Conservation (phyloP, 2,797 vertebrate species). For the Triplophysa yarkandensis region DNA sequence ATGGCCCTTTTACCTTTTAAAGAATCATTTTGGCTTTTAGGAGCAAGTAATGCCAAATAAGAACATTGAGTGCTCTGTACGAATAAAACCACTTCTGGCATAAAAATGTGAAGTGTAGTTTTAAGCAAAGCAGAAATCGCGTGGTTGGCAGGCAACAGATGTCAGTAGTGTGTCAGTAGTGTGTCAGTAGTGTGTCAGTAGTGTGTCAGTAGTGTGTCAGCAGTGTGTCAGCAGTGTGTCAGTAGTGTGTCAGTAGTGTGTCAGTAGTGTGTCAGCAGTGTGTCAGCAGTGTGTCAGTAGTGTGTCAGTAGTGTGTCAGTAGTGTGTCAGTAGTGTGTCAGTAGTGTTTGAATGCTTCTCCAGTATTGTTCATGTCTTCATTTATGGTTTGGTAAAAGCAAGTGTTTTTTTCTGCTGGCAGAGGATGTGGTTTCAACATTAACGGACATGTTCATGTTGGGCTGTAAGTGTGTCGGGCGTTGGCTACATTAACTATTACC, state of each 20-base stretch:
- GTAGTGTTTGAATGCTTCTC: not conserved
- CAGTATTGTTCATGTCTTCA: not conserved
- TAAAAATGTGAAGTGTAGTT: not conserved
- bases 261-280: too few relatives aligned
- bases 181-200: too few relatives aligned
- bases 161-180: not conserved
- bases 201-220: not conserved
- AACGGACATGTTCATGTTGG: conserved; percentile 20
- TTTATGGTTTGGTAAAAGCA: not conserved
- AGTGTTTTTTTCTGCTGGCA: conserved; percentile 30
- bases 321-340: not conserved
- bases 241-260: too few relatives aligned
- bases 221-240: too few relatives aligned
- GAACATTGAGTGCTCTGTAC: not conserved
- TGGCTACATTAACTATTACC: conserved; percentile 10
- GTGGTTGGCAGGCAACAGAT: not conserved
- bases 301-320: not conserved
- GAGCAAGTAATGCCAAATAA: not conserved
- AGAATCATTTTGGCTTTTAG: not conserved
- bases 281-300: too few relatives aligned
- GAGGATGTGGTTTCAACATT: conserved; percentile 66
- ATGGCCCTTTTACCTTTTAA: not conserved
- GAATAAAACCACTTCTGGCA: not conserved
- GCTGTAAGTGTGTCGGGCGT: conserved; percentile 14
- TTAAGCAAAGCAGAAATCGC: not conserved